Conservation (phyloP, 2,113 vertebrate genomes). For the Arothron firmamentum region DNA sequence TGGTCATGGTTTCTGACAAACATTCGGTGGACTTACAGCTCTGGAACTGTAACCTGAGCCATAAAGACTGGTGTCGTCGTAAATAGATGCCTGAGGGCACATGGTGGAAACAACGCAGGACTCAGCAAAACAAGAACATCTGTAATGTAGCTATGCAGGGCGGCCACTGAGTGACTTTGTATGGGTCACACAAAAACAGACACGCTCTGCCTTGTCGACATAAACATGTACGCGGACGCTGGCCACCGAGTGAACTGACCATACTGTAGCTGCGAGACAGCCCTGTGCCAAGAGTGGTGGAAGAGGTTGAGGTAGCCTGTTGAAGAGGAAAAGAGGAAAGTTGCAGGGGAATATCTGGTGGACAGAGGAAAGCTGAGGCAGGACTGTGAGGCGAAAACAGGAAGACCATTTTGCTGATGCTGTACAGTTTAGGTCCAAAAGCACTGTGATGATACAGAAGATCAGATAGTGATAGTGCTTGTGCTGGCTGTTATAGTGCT, state of each 20-base stretch:
- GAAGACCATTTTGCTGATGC: conserved; percentile 33
- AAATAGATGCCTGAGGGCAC: conserved; percentile 79
- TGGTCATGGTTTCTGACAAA: background rate
- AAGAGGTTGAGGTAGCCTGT: conserved; percentile 66
- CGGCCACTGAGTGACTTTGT: conserved; percentile 1
- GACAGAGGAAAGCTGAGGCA: conserved; percentile 22
- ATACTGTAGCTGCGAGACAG: conserved; percentile 84
- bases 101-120: conserved; percentile 52
- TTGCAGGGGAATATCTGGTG: conserved; percentile 27
- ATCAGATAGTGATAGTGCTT: conserved; percentile 8
- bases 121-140: conserved; percentile 49
- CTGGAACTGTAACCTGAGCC: conserved; percentile 75
- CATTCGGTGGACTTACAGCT: conserved; percentile 81
- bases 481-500: background rate
- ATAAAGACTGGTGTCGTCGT: conserved; percentile 75
- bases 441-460: conserved; percentile 14
- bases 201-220: conserved; percentile 18
- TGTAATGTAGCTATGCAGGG: conserved; percentile 10
- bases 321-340: conserved; percentile 20
- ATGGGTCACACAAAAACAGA: conserved; percentile 20
- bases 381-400: conserved; percentile 43
- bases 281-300: conserved; percentile 69
- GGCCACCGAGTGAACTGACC: conserved; percentile 74
- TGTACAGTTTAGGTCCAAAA: conserved; percentile 8
- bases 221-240: conserved; percentile 32